A percentile compares a stretch with the other conserved stretches of the same genome.
Conservation (phyloP, 2,113 vertebrate species). For the Dromas ardeola region DNA sequence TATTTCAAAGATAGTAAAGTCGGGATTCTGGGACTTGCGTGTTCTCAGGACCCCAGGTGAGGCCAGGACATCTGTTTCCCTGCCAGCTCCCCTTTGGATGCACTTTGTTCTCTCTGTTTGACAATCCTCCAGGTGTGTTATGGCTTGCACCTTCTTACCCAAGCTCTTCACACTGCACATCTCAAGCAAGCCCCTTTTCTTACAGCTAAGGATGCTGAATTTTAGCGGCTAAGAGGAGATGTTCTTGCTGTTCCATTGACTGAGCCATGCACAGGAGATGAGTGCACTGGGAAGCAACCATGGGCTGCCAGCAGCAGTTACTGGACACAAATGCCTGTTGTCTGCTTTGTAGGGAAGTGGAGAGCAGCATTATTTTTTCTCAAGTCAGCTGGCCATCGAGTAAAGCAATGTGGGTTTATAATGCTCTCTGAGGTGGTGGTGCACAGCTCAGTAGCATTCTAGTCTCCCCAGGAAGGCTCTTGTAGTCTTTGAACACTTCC, state of each 20-base stretch:
- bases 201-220: not conserved
- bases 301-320: not conserved
- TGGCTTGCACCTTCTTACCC: not conserved
- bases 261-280: accelerated
- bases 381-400: not conserved
- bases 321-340: not conserved
- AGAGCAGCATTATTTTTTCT: not conserved
- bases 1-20: not conserved
- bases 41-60: not conserved
- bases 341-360: not conserved
- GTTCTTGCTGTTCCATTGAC: not conserved
- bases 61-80: not conserved
- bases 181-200: not conserved
- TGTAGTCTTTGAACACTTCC: not conserved
- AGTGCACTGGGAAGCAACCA: not conserved
- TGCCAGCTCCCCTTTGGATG: not conserved
- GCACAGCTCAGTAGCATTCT: not conserved
- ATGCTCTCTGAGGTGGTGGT: not conserved
- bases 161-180: not conserved
- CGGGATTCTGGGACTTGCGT: not conserved
- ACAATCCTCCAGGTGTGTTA: not conserved
- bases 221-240: not conserved
- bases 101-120: not conserved
- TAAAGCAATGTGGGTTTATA: not conserved
- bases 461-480: too few relatives aligned